Percentiles rank a stretch among this genome's conserved stretches.
These are phyloP conservation scores for Hemicentrotus pulcherrimus DNA, from an alignment of 35 echinoderm and acorn worm species.

Conservation along the genomic window DNA sequence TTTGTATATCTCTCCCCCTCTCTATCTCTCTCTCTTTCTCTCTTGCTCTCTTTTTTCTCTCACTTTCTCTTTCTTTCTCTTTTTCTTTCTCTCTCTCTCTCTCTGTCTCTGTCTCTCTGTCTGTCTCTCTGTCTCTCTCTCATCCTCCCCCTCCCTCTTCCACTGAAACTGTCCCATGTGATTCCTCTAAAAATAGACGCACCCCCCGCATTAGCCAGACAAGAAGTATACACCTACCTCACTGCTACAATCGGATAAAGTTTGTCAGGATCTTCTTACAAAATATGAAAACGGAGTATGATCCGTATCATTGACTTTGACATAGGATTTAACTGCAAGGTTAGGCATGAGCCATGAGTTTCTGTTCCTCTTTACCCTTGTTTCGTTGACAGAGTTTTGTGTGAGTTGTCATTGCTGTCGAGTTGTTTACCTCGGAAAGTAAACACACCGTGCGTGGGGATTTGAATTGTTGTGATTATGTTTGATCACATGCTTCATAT, in stretches of 20 bases:
- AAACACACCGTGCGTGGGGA: not conserved
- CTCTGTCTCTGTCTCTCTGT: not conserved
- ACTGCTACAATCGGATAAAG: not conserved
- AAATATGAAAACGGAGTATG: not conserved
- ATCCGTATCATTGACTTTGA: not conserved
- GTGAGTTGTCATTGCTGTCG: not conserved
- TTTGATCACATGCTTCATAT: not conserved
- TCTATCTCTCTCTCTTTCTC: not conserved
- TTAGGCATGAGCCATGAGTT: not conserved
- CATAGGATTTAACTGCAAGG: slow-evolving; percentile 2
- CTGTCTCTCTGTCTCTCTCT: not conserved
- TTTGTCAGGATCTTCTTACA: not conserved
- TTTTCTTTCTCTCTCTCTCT: not conserved
- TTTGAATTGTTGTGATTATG: not conserved
- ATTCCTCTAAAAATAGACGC: not conserved
- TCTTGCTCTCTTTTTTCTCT: not conserved
- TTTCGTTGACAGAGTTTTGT: not conserved
- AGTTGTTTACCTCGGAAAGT: not conserved
- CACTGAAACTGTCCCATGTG: not conserved
- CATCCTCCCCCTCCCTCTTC: not conserved
- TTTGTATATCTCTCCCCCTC: not conserved
- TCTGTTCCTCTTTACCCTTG: not conserved
- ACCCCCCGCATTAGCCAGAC: not conserved
- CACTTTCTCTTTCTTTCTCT: not conserved
- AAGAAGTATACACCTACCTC: not conserved